phyloP scores from a whole-genome alignment of 2,888 invertebrate genomes.

The Apamea crenata region DNA sequence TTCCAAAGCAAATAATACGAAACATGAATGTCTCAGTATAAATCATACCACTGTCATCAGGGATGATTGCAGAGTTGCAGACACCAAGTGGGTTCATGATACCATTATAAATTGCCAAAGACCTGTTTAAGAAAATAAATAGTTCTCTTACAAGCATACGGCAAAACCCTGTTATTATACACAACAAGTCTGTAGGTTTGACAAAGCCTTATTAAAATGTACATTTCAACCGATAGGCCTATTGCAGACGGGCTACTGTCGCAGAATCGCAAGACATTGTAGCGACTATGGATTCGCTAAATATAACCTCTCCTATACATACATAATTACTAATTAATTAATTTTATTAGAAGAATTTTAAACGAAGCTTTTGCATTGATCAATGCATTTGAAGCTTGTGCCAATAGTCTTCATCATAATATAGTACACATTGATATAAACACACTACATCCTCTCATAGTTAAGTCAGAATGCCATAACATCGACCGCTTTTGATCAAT shows the following conservation, averaged over 20 bases:
- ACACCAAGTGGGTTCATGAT: conserved; percentile 28
- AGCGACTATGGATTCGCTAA: neutral
- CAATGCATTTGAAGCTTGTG: neutral
- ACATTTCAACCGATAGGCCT: conserved; percentile 65
- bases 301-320: neutral
- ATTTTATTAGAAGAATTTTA: conserved; percentile 22
- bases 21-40: conserved; percentile 18
- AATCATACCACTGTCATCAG: conserved; percentile 43
- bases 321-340: no score
- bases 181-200: conserved; percentile 64
- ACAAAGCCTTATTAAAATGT: conserved; percentile 74
- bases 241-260: conserved; percentile 55
- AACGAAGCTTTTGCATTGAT: neutral
- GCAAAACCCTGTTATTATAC: conserved; percentile 62
- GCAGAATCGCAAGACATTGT: neutral
- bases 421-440: neutral
- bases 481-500: conserved; percentile 13
- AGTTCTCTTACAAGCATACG: conserved; percentile 36
- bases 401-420: neutral
- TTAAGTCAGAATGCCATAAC: neutral
- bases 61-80: conserved; percentile 50
- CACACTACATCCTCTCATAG: neutral
- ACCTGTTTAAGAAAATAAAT: conserved; percentile 54
- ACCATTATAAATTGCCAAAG: conserved; percentile 51
- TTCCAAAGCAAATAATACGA: conserved; percentile 14